Conservation (phyloP, 2,888 invertebrate genomes). For the Drosophila anomalata region DNA sequence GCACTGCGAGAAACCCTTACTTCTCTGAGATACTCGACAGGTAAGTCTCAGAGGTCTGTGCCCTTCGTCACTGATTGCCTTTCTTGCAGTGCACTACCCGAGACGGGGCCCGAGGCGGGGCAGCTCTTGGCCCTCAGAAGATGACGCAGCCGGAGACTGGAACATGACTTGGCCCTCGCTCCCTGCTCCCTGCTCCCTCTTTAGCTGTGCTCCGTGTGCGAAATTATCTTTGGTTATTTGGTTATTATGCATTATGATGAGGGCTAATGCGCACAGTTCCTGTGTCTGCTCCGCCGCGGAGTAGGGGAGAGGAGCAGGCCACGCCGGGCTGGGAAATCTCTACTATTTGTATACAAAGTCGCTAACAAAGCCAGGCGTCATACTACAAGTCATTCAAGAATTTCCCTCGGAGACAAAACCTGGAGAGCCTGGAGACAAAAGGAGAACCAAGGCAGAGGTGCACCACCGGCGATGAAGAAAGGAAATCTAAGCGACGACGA, state of each 20-base stretch:
- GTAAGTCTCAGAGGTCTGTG: too few relatives aligned
- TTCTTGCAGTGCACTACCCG: background rate
- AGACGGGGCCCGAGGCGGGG: slow-evolving; percentile 4
- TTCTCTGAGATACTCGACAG: background rate
- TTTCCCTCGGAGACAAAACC: slow-evolving; percentile 27
- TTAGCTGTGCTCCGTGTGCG: slow-evolving; percentile 43
- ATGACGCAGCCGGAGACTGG: slow-evolving; percentile 24
- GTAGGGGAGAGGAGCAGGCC: background rate
- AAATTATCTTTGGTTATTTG: slow-evolving; percentile 62
- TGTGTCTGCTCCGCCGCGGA: slow-evolving; percentile 47
- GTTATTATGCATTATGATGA: slow-evolving; percentile 73
- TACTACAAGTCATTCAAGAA: slow-evolving; percentile 34
- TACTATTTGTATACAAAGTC: slow-evolving; percentile 16
- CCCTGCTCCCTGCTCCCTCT: slow-evolving; percentile 22
- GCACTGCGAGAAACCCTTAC: slow-evolving; percentile 2
- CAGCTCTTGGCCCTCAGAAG: slow-evolving; percentile 1
- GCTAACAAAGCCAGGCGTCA: slow-evolving; percentile 12
- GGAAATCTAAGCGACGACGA: slow-evolving; percentile 45
- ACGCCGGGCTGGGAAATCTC: slow-evolving; percentile 1
- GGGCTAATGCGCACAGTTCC: slow-evolving; percentile 72
- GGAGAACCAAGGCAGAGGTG: background rate
- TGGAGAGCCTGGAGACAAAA: background rate
- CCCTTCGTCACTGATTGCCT: too few relatives aligned
- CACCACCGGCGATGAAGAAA: background rate
- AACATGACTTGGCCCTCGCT: slow-evolving; percentile 45